These are phyloP conservation scores for Patella pellucida DNA, from an alignment of 2,888 invertebrate species.

Conservation along the genomic window DNA sequence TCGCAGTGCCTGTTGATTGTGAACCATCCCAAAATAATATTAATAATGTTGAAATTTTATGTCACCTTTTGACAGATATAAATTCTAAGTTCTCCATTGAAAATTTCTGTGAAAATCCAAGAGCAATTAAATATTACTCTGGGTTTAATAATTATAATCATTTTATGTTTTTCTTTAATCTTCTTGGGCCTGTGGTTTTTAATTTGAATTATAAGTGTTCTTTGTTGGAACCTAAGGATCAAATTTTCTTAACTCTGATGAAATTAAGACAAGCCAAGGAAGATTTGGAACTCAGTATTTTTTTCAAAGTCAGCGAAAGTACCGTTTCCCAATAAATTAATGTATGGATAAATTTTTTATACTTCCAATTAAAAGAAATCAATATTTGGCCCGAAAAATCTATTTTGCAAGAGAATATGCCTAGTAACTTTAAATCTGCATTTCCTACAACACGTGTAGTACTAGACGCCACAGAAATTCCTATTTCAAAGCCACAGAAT, in stretches of 20 bases:
- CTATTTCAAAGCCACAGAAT: slow-evolving; percentile 39
- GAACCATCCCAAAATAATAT: neutral
- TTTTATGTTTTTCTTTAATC: slow-evolving; percentile 30
- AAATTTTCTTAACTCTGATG: slow-evolving; percentile 37
- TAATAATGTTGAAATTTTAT: neutral
- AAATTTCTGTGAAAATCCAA: slow-evolving; percentile 13
- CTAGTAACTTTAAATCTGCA: slow-evolving; percentile 32
- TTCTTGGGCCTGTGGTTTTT: slow-evolving; percentile 26
- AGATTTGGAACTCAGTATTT: slow-evolving; percentile 34
- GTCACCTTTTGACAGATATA: too few relatives aligned
- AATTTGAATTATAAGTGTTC: slow-evolving; percentile 22
- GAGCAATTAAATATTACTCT: slow-evolving; percentile 32
- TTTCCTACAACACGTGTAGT: slow-evolving; percentile 41
- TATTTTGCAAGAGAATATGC: slow-evolving; percentile 31
- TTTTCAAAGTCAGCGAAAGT: slow-evolving; percentile 30
- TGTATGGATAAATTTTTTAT: slow-evolving; percentile 40
- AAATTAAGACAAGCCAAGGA: slow-evolving; percentile 36
- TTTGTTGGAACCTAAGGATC: slow-evolving; percentile 25
- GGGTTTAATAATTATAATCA: slow-evolving; percentile 34
- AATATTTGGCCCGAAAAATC: slow-evolving; percentile 38
- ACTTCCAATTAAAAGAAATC: slow-evolving; percentile 37
- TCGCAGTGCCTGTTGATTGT: neutral
- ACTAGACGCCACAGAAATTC: slow-evolving; percentile 44
- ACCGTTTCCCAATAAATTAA: slow-evolving; percentile 31
- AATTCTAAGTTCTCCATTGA: slow-evolving; percentile 6